phyloP scores from a whole-genome alignment of 1,140 invertebrate genomes.

The Glomeris maerens region DNA sequence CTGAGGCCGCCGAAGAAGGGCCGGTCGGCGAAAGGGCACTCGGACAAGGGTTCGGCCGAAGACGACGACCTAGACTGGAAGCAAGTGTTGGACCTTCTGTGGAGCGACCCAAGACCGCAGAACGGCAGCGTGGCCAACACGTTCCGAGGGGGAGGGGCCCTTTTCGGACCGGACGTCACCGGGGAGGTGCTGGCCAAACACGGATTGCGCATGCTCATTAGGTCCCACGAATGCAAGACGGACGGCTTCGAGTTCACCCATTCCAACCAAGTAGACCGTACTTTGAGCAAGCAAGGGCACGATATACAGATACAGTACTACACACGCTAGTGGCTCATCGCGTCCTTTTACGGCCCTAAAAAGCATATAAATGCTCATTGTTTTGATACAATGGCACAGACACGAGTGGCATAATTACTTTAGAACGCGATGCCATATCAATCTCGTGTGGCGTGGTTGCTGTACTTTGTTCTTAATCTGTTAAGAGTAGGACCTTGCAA shows the following conservation, averaged over 20 bases:
- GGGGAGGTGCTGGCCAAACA: conserved; percentile 56
- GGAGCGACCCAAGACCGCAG: conserved; percentile 69
- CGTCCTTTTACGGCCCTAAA: too few species aligned
- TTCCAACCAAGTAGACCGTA: conserved; percentile 58
- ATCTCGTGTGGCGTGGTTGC: too few species aligned
- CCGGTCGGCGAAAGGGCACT: conserved; percentile 42
- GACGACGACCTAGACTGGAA: conserved; percentile 52
- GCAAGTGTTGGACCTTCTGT: conserved; percentile 73
- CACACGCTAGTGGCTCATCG: too few species aligned
- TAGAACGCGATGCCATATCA: too few species aligned
- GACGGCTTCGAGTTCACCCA: conserved; percentile 79
- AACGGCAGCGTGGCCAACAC: conserved; percentile 57
- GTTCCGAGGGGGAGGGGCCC: conserved; percentile 72
- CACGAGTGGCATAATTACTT: too few species aligned
- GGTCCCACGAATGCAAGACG: conserved; percentile 84
- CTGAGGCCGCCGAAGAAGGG: conserved; percentile 63
- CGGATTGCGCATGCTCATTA: conserved; percentile 55
- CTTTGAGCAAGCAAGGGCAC: too few species aligned
- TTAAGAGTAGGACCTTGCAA: too few species aligned
- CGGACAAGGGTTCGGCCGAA: conserved; percentile 40
- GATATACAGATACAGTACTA: too few species aligned
- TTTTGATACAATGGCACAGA: too few species aligned
- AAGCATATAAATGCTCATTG: too few species aligned
- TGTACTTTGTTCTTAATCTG: too few species aligned
- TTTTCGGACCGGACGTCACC: conserved; percentile 80